These are phyloP conservation scores for Sitobion miscanthi DNA, from an alignment of 1,140 invertebrate genomes.

Conservation along the genomic window DNA sequence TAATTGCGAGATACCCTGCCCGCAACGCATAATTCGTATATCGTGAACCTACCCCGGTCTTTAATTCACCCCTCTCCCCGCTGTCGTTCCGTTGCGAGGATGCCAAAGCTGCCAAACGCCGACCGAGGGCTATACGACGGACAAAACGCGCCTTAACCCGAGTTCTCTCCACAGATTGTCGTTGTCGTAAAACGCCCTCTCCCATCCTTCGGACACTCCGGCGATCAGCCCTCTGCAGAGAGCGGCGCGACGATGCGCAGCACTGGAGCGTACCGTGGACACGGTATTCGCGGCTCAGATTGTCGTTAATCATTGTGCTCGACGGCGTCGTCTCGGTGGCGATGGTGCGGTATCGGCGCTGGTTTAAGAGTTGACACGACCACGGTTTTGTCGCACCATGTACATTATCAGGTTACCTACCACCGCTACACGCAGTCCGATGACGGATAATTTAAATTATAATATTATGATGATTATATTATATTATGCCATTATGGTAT, in stretches of 20 bases:
- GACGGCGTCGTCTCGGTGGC: too few relatives aligned
- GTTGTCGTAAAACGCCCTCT: neutral
- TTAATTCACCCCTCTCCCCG: neutral
- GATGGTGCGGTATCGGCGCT: too few relatives aligned
- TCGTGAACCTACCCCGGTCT: neutral
- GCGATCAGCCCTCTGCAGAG: neutral
- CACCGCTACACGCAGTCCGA: neutral
- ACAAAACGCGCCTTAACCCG: neutral
- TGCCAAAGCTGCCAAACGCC: conserved; percentile 13
- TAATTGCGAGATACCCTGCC: neutral
- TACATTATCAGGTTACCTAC: neutral
- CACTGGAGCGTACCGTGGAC: neutral
- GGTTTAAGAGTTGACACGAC: neutral
- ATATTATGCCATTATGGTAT: neutral
- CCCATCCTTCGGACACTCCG: neutral
- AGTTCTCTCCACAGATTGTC: neutral
- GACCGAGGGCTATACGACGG: neutral
- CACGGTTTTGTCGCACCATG: neutral
- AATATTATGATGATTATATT: neutral
- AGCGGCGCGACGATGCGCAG: neutral
- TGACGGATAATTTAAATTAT: neutral
- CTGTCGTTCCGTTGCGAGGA: neutral
- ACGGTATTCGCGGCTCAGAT: conserved; percentile 2
- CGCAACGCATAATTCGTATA: neutral
- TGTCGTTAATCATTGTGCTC: conserved; percentile 10